Base-by-base conservation (phyloP, 2,113 vertebrate species). In the Coregonus clupeaformis region DNA sequence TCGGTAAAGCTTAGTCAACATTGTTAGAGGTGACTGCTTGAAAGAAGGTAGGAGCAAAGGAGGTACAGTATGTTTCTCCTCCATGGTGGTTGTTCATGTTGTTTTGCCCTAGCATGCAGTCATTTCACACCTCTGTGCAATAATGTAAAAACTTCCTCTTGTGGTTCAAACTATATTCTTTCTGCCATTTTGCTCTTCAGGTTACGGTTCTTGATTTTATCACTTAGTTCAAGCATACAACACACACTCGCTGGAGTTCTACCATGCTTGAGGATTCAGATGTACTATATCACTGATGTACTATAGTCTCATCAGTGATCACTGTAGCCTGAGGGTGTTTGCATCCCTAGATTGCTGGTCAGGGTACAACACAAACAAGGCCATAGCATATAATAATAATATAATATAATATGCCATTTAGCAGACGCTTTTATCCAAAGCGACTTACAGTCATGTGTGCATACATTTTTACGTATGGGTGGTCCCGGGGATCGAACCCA, bases 281-380 rank as follows among this genome's bases (percentile, higher is more conserved):
- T 84, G 88, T 88, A 87, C 4, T 18, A 49, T 12, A n/a, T n/a
- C n/a, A n/a, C n/a, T 27, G 2, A 27, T 52, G 49, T 52, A 52
- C 14, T 52, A 89, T 91, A 88, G 90, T 91, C 86, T 88, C 68
- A 0, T 88, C 69, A 0, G 85, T 91, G 89, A 91, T 89, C 89
- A 90, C 90, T 91, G 87, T 88, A 90, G 87, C 85, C 85, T 80
- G 89, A 86, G 87, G 89, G 88, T 87, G 90, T 90, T 91, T 91
- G 89, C 85, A 89, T 89, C 89, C 89, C 90, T 89, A 88, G 88
- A 90, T 88, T 88, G 89, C 88, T 91, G 91, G 91, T 91, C 89
- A 91, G 89, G 88, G 89, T 86, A 86, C 82, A 89, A 85, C 85
- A 88, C 85, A 79, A 84, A 18, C 83, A 80, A 77, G 85, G 86